Base-by-base conservation (phyloP, 2,113 vertebrate genomes). In the Thunnus maccoyii region DNA sequence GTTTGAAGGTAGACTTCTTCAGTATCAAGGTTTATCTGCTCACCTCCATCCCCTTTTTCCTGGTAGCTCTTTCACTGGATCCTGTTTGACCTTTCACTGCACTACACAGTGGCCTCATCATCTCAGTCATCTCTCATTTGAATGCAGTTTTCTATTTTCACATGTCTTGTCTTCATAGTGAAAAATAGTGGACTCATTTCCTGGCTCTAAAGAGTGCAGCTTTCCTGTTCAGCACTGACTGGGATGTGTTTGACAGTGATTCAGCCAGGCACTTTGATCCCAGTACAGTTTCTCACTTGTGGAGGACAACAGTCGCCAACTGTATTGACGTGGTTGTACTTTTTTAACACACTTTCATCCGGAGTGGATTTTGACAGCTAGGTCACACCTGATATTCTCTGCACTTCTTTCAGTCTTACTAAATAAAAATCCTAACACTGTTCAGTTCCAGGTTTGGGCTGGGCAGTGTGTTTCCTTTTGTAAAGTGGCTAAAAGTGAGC, bases 401-500 rank as follows among this genome's bases (percentile, higher is more conserved):
- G 22, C 74, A 78, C 55, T 54, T 80, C 64, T 82, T 72, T 82
- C 72, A 78, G 83, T 91, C 85, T 79, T 41, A 70, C 84, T 73
- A 79, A 83, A 91, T 90, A 88, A 88, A 88, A 88, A 76, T 89
- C 76, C 62, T 71, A 72, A 27, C 79, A 57, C 67, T 79, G 78
- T 77, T 92, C 72, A 64, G 50, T 71, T 90, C 48, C 75, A 68
- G 75, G 62, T 84, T 72, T 86, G 79, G 64, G 72, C 76, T 61
- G 79, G 61, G 85, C 87, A 79, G 84, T 86, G 84, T 86, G 73
- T 60, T 68, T 62, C 74, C 79, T 84, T 82, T 85, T 82, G 82
- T 60, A 76, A 70, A 84, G 67, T 88, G 82, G 78, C 90, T 87
- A 41, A 76, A 80, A 88, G 75, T 84, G 63, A 86, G 90, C 93